Conservation (phyloP, 2,888 invertebrate species). For the Glyphotaelius pellucidus region DNA sequence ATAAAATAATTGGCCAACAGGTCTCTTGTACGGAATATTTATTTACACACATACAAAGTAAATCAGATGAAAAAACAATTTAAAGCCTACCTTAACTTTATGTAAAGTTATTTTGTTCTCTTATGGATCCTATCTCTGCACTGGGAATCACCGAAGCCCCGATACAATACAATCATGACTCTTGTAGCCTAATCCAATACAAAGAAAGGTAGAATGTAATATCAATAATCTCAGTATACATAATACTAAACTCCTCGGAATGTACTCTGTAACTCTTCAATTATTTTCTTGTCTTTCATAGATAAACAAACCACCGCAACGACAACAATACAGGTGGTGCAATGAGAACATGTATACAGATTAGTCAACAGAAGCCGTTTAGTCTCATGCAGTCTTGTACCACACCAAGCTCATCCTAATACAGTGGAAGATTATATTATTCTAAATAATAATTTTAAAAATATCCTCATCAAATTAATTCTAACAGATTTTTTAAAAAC, state of each 20-base stretch:
- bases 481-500: constrained; percentile 40
- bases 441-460: constrained; percentile 49
- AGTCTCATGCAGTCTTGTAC: background rate
- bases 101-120: background rate
- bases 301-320: background rate
- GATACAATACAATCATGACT: background rate
- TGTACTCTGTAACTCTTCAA: background rate
- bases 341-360: background rate
- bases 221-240: background rate
- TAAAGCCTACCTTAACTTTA: background rate
- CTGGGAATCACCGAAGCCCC: background rate
- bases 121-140: background rate
- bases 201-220: background rate
- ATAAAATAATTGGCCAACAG: too few relatives aligned
- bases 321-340: background rate
- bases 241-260: background rate
- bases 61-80: background rate
- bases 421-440: constrained; percentile 49
- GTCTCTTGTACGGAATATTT: background rate
- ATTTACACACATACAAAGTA: background rate
- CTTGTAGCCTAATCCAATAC: background rate
- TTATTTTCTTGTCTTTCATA: background rate
- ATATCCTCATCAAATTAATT: constrained; percentile 46
- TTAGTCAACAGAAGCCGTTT: background rate
- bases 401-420: constrained; percentile 24